Conservation (phyloP, 2,797 vertebrate species). For the Bradypodion pumilum region DNA sequence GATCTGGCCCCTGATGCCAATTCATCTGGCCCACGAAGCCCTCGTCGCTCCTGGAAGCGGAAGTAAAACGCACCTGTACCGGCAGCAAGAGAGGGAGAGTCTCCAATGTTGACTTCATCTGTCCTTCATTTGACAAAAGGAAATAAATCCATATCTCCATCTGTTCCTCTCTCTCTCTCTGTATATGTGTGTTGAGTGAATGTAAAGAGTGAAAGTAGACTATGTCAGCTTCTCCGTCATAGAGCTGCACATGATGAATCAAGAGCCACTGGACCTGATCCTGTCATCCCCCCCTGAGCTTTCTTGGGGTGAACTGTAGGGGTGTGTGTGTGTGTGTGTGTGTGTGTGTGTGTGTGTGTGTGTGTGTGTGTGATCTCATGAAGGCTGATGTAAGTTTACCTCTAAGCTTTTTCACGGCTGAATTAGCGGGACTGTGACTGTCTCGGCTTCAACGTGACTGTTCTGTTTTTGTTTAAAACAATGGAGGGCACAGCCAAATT, state of each 20-base stretch:
- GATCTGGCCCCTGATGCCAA: too few relatives aligned
- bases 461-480: background rate
- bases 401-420: background rate
- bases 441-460: background rate
- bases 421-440: accelerated
- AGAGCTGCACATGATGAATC: background rate
- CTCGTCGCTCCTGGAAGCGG: too few relatives aligned
- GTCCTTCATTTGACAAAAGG: background rate
- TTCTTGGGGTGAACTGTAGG: background rate
- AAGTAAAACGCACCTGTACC: too few relatives aligned
- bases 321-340: too few relatives aligned
- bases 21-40: too few relatives aligned
- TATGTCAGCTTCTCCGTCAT: background rate
- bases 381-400: accelerated
- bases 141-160: background rate
- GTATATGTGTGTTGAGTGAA: background rate
- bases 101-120: background rate
- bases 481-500: background rate
- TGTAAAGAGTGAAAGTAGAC: background rate
- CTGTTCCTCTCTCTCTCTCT: background rate
- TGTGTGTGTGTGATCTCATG: background rate
- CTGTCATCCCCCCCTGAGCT: background rate
- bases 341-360: too few relatives aligned
- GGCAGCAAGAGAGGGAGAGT: background rate
- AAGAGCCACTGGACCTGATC: background rate